Evolutionary conservation across 1,140 invertebrate genomes (phyloP), one percentile per base, ranked within the genome.

Genomic region (Lutraria rhynchaena): DNA sequence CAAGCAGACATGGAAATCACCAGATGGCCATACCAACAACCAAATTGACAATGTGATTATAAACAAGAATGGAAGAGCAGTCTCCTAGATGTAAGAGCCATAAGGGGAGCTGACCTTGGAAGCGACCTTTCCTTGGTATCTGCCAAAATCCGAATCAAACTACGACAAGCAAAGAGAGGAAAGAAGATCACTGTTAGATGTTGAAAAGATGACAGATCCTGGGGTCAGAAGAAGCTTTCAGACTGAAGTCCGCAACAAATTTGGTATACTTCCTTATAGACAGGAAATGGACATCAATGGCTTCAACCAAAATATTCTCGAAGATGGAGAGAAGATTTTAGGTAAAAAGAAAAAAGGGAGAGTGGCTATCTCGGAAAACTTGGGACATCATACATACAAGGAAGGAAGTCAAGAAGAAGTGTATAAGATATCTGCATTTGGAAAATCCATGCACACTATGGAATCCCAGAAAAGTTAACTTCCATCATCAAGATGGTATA

Each of bases 71-170:
- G 80, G 58, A 82, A 69, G 55, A 27, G 63, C 15, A 53, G 24
- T 0, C 41, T 81, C 24, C 19, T 31, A 37, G 41, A 85, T 70
- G 60, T 82, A 1, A 49, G 58, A 60, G 77, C 65, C 13, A 74
- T 60, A 22, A 67, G 81, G 57, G 82, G 73, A 57, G 87, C 85
- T 29, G 84, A 89, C 70, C 75, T 83, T 17, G 67, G 17, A n/a
- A 85, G 73, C 31, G 84, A 89, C 63, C 85, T 88, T 41, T 33
- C 58, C 19, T 31, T 85, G 13, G 19, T 82, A 41, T 19, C 67
- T 15, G 63, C 73, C n/a, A 82, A 74, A 22, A 11, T 81, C 3
- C 78, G 65, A 49, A 31, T 82, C 9, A 84, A 84, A 46, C 53
- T 65, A 22, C 65, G 44, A 24, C 37, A 17, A 29, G 37, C 5